Evolutionary conservation across 1,140 invertebrate species (phyloP).

Genomic region (Brachionus sp.): DNA sequence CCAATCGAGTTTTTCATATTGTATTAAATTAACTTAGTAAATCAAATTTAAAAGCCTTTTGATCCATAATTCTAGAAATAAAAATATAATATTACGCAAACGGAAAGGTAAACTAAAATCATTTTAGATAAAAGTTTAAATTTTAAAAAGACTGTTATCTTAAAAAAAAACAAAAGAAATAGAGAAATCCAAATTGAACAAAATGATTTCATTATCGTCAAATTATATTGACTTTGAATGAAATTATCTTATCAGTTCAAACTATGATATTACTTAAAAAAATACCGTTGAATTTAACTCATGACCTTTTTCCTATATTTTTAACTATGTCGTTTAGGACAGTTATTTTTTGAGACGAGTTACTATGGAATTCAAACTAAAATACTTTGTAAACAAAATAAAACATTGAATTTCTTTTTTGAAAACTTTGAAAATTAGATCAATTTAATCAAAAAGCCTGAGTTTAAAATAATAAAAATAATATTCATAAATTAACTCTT

Average conservation of each 20-base stretch:
- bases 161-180: background rate
- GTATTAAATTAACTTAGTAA: background rate
- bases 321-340: background rate
- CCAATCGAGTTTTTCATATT: background rate
- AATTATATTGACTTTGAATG: background rate
- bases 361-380: background rate
- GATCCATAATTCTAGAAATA: background rate
- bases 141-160: background rate
- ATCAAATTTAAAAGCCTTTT: background rate
- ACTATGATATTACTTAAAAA: background rate
- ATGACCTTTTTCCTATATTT: background rate
- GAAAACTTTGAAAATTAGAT: background rate
- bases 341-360: background rate
- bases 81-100: background rate
- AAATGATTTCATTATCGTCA: background rate
- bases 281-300: background rate
- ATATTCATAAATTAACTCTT: background rate
- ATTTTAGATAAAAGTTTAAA: background rate
- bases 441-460: background rate
- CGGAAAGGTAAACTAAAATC: background rate
- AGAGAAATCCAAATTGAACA: background rate
- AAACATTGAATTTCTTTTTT: background rate
- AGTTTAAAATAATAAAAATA: background rate
- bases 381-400: background rate
- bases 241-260: background rate